Evolutionary conservation across 2,113 vertebrate genomes (phyloP).

Genomic region (Isichthys henryi): DNA sequence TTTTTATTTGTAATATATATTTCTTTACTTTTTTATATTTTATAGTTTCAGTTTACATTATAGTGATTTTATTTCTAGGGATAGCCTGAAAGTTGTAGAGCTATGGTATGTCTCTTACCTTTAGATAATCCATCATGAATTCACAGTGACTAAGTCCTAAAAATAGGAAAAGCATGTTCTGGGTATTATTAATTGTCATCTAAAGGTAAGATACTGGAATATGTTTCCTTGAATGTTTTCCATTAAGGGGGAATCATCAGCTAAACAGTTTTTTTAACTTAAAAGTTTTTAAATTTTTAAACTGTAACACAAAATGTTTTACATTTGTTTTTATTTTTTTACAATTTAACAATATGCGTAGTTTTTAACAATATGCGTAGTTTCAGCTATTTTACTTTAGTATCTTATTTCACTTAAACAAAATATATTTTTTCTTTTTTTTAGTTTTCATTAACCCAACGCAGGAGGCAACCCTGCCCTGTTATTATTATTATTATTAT

Average conservation of each 20-base stretch:
- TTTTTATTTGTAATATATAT: no score
- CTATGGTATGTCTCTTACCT: not conserved
- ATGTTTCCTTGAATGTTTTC: not conserved
- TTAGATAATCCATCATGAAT: not conserved
- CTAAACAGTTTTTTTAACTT: no score
- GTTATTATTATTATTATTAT: not conserved
- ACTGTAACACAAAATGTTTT: no score
- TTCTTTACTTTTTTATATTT: no score
- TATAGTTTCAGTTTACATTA: no score
- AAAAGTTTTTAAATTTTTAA: no score
- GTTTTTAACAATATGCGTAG: no score
- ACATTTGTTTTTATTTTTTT: no score
- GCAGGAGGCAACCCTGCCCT: not conserved
- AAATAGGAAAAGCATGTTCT: not conserved
- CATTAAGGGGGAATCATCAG: not conserved
- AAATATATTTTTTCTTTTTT: not conserved
- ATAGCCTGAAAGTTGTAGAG: not conserved
- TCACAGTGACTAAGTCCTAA: not conserved
- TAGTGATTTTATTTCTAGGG: no score
- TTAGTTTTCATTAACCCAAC: not conserved
- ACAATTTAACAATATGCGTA: no score
- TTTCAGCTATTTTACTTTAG: not conserved
- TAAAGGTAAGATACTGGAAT: not conserved
- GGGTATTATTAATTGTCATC: not conserved
- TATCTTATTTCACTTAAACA: not conserved